phyloP scores from a whole-genome alignment of 2,888 invertebrate species.

The Heteromyza rotundicornis region DNA sequence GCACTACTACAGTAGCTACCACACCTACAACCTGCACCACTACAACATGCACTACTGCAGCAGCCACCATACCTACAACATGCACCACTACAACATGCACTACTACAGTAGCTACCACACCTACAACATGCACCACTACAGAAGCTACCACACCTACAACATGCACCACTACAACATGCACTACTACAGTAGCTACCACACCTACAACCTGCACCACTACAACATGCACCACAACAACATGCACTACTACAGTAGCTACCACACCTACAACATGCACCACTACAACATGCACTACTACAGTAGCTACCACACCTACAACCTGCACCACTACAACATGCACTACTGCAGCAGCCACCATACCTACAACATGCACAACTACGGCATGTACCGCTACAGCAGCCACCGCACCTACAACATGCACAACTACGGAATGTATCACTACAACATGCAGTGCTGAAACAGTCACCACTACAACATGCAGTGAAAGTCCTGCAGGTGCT shows the following conservation, averaged over 20 bases:
- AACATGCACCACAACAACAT: conserved; percentile 14
- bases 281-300: conserved; percentile 16
- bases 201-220: not conserved
- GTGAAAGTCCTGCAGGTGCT: not conserved
- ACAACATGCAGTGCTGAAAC: no score
- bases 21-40: conserved; percentile 20
- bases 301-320: conserved; percentile 14
- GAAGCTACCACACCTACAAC: conserved; percentile 16
- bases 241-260: conserved; percentile 20
- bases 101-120: not conserved
- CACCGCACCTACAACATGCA: not conserved
- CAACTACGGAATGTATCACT: not conserved
- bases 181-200: not conserved
- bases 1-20: conserved; percentile 12
- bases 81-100: not conserved
- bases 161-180: not conserved
- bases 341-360: conserved; percentile 17
- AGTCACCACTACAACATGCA: not conserved
- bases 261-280: conserved; percentile 8
- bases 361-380: not conserved
- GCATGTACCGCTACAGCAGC: not conserved
- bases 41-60: not conserved
- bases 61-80: no score
- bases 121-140: conserved; percentile 13
- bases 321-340: conserved; percentile 10